A percentile compares a stretch with the other conserved stretches of the same genome.
phyloP scores from a whole-genome alignment of 2,797 vertebrate species.

The Enoplosus armatus region DNA sequence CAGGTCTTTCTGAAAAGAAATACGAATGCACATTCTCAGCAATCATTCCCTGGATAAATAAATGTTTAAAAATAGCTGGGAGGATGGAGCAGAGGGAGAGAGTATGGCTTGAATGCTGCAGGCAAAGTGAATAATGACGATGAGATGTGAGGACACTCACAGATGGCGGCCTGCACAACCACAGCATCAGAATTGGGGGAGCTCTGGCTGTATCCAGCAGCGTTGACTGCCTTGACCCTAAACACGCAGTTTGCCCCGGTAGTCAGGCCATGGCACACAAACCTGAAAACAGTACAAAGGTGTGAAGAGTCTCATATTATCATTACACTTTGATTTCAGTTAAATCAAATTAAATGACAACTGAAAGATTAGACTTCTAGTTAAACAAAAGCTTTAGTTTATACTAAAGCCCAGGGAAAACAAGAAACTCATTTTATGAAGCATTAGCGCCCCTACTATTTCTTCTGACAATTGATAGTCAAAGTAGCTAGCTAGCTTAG shows the following conservation, averaged over 20 bases:
- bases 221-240: conserved; percentile 94
- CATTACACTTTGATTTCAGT: neutral
- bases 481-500: neutral
- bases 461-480: neutral
- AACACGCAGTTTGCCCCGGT: conserved; percentile 90
- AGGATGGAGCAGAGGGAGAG: conserved; percentile 10
- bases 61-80: conserved; percentile 37
- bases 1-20: conserved; percentile 1
- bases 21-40: neutral
- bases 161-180: conserved; percentile 91
- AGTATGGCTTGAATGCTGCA: conserved; percentile 21
- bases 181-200: conserved; percentile 91
- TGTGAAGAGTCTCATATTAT: neutral
- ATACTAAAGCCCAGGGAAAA: neutral
- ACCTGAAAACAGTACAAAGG: conserved; percentile 80
- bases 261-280: conserved; percentile 92
- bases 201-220: conserved; percentile 94
- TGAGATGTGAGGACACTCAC: conserved; percentile 83
- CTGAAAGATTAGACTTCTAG: neutral
- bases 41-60: conserved; percentile 3
- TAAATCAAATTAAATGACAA: neutral
- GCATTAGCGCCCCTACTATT: neutral
- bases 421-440: neutral
- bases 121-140: conserved; percentile 24
- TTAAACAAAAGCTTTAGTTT: neutral